Evolutionary conservation across 2,888 invertebrate species (phyloP).

Genomic region (Geophilus truncorum): DNA sequence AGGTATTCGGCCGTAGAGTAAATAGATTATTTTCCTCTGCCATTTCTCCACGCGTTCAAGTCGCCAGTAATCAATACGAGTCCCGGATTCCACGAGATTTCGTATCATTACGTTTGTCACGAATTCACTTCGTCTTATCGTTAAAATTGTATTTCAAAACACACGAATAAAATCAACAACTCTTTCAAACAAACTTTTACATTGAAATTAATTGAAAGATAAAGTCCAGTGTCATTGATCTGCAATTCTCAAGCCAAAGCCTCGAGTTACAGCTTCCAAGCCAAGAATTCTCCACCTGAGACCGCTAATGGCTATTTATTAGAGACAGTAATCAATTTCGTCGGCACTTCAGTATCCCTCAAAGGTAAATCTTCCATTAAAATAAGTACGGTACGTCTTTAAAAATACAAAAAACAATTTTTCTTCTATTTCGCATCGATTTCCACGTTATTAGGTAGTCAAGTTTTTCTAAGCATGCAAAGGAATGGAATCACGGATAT

Average conservation of each 20-base stretch:
- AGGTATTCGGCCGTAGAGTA: neutral
- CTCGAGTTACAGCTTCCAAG: neutral
- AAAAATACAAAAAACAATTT: too few species aligned
- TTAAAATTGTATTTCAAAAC: too few species aligned
- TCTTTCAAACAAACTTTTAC: neutral
- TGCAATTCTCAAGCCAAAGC: neutral
- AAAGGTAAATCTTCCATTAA: too few species aligned
- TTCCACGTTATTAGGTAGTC: too few species aligned
- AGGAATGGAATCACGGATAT: too few species aligned
- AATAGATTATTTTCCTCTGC: conserved; percentile 12
- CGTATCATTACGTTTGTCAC: neutral
- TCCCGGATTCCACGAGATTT: neutral
- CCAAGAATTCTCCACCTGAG: neutral
- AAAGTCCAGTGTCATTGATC: neutral
- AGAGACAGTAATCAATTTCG: neutral
- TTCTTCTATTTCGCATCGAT: too few species aligned
- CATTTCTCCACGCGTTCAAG: neutral
- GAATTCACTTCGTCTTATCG: neutral
- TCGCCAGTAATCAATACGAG: neutral
- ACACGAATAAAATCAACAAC: too few species aligned
- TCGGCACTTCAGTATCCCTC: neutral
- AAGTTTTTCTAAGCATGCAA: too few species aligned
- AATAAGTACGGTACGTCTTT: too few species aligned
- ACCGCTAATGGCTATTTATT: neutral
- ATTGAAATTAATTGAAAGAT: neutral